Evolutionary conservation across 2,113 vertebrate genomes (phyloP).

Genomic region (Neodon shergylaensis): DNA sequence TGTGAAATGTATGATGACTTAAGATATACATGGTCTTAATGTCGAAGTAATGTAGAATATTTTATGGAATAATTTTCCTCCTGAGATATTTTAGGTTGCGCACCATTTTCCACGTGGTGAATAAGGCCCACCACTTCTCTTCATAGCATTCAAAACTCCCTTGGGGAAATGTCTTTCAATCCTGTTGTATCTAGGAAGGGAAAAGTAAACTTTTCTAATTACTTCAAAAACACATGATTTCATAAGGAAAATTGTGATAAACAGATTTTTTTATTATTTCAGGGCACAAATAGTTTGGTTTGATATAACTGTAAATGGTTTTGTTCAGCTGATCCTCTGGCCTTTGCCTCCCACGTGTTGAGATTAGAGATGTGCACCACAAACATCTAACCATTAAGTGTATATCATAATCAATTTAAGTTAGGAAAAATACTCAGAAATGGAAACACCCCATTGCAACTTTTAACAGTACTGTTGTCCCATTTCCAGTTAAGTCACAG

Average conservation of each 20-base stretch:
- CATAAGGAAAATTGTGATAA: background rate
- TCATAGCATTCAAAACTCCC: constrained; percentile 42
- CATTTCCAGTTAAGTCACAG: background rate
- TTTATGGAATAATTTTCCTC: constrained; percentile 16
- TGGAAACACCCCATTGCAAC: background rate
- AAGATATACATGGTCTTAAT: constrained; percentile 50
- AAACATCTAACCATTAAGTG: no score
- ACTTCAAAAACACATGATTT: background rate
- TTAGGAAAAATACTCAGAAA: constrained; percentile 38
- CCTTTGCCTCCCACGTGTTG: background rate
- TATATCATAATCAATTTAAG: background rate
- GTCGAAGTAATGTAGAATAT: constrained; percentile 18
- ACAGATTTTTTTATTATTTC: background rate
- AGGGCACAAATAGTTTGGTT: background rate
- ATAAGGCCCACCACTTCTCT: background rate
- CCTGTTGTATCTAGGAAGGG: background rate
- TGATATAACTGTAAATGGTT: background rate
- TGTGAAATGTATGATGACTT: constrained; percentile 50
- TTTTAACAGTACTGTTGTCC: constrained; percentile 7
- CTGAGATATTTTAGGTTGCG: background rate
- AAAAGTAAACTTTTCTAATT: constrained; percentile 28
- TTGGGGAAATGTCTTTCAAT: constrained; percentile 51
- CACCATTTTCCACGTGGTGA: background rate
- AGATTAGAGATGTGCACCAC: background rate
- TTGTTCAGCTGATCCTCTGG: background rate